These are phyloP conservation scores for Meloidogyne exigua DNA, from an alignment of 1,140 invertebrate species.

Conservation along the genomic window DNA sequence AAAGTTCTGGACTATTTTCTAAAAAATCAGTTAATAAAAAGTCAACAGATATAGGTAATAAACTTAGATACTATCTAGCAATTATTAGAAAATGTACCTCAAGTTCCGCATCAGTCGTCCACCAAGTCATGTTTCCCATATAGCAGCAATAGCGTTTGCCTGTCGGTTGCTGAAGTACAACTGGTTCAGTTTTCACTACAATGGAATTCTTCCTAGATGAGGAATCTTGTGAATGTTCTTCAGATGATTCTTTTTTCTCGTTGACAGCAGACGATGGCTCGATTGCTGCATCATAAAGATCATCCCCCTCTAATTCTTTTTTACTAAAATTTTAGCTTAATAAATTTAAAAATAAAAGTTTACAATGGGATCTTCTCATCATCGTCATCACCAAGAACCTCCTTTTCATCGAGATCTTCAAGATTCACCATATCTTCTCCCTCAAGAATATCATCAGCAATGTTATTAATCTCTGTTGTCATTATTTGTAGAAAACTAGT, in stretches of 20 bases:
- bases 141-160: slow-evolving; percentile 59
- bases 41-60: neutral
- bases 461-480: neutral
- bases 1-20: slow-evolving; percentile 39
- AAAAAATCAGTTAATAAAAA: slow-evolving; percentile 34
- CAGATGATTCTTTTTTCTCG: slow-evolving; percentile 32
- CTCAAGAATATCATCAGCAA: slow-evolving; percentile 33
- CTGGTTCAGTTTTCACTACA: slow-evolving; percentile 13
- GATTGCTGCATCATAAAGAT: slow-evolving; percentile 59
- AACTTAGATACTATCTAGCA: neutral
- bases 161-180: neutral
- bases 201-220: neutral
- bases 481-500: neutral
- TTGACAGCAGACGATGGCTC: slow-evolving; percentile 47
- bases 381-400: slow-evolving; percentile 38
- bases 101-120: slow-evolving; percentile 59
- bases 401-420: slow-evolving; percentile 40
- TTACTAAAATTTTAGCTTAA: slow-evolving; percentile 23
- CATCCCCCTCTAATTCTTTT: slow-evolving; percentile 44
- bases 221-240: slow-evolving; percentile 12
- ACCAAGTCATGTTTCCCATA: slow-evolving; percentile 62
- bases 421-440: slow-evolving; percentile 34
- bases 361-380: slow-evolving; percentile 16
- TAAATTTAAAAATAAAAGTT: slow-evolving; percentile 14
- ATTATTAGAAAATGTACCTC: slow-evolving; percentile 21